Conservation (phyloP, 2,113 vertebrate genomes). For the Odontophorus gujanensis region DNA sequence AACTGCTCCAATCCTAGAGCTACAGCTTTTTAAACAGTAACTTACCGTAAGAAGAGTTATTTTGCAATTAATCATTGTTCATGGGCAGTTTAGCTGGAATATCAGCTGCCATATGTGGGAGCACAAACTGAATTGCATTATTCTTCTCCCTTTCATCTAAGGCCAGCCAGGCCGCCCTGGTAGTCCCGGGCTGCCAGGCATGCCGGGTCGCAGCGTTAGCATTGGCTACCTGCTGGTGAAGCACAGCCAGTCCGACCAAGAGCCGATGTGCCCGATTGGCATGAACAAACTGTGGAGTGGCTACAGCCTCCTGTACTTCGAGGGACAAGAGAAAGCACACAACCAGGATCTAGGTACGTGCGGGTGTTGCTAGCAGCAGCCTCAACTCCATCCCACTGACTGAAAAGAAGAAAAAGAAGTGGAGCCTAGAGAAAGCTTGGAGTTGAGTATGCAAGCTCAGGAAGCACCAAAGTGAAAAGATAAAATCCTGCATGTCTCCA, state of each 20-base stretch:
- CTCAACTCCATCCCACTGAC: neutral
- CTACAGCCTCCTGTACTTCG: constrained; percentile 95
- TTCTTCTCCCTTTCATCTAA: constrained; percentile 14
- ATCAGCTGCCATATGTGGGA: neutral
- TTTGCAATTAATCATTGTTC: neutral
- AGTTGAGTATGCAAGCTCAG: neutral
- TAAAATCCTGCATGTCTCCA: neutral
- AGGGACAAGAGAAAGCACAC: constrained; percentile 97
- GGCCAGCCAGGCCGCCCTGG: constrained; percentile 85
- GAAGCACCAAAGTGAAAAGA: neutral
- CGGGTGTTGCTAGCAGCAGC: neutral
- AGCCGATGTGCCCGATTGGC: constrained; percentile 93
- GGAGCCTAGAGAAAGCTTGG: neutral
- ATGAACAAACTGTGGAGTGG: constrained; percentile 96
- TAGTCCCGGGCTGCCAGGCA: constrained; percentile 83
- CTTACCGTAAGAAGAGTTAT: neutral
- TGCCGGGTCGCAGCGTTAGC: constrained; percentile 92
- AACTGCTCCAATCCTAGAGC: neutral
- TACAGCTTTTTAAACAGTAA: neutral
- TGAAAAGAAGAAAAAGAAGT: neutral
- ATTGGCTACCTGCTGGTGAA: constrained; percentile 98
- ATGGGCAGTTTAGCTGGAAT: neutral
- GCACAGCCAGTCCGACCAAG: constrained; percentile 93
- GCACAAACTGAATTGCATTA: neutral
- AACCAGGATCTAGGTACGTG: constrained; percentile 95